Evolutionary conservation across 2,888 invertebrate species (phyloP).

Genomic region (Creontiades dilutus): DNA sequence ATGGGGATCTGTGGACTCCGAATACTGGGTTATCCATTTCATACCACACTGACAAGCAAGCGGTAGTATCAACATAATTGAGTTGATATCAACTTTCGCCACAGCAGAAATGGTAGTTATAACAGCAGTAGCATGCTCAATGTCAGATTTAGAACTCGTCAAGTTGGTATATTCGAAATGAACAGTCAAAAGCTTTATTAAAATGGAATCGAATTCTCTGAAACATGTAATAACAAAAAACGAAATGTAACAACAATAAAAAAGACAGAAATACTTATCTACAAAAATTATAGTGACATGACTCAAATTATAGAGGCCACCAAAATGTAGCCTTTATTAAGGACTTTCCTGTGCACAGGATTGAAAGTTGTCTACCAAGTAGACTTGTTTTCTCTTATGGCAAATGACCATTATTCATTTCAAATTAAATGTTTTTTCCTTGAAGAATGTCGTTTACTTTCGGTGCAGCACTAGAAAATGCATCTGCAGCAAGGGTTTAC

Average conservation of each 20-base stretch:
- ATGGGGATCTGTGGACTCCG: slow-evolving; percentile 27
- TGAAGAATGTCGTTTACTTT: no score
- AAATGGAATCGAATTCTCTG: slow-evolving; percentile 81
- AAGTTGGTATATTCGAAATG: slow-evolving; percentile 82
- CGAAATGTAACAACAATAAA: not conserved
- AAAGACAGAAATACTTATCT: not conserved
- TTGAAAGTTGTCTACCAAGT: no score
- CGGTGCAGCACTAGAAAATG: no score
- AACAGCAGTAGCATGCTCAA: slow-evolving; percentile 82
- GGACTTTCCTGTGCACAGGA: no score
- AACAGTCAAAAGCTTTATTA: slow-evolving; percentile 81
- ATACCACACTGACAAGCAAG: slow-evolving; percentile 74
- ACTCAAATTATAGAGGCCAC: not conserved
- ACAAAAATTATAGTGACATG: not conserved
- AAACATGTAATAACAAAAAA: slow-evolving; percentile 73
- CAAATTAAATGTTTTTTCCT: no score
- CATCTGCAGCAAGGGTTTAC: no score
- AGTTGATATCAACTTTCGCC: slow-evolving; percentile 70
- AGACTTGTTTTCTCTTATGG: no score
- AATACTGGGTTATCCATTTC: slow-evolving; percentile 77
- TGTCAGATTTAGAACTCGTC: slow-evolving; percentile 80
- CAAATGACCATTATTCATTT: no score
- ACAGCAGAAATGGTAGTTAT: slow-evolving; percentile 73
- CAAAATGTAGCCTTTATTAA: no score
- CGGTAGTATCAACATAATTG: slow-evolving; percentile 69